Evolutionary conservation across 2,797 vertebrate species (phyloP), one percentile per base, ranked within the genome.

Genomic region (Phoxinus dragarum): DNA sequence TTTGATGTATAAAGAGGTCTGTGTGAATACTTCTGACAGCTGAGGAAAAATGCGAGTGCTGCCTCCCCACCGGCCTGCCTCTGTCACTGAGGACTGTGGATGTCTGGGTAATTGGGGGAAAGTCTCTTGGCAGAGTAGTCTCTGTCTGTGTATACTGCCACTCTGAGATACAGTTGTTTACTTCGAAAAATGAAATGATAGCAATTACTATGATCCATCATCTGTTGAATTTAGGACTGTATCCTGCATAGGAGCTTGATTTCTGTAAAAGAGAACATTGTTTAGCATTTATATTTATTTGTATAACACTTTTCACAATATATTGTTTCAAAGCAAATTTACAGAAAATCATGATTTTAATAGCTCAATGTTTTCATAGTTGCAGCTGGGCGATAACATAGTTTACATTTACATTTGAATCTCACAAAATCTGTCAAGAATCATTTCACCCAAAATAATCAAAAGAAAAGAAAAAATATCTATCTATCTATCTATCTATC

Each of bases 41-140:
- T n/a, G 61, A 36, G 78, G 74, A 69, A 67, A 54, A 44, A 54
- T 19, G 52, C 36, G 59, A 71, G 67, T 73, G 76, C 54, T 23
- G 27, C 19, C 23, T 56, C 66, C 49, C 49, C 75, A 36, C 42
- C 7, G 23, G 75, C 36, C 81, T 74, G 31, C n/a, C 42, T 79
- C 80, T 85, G 61, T 82, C 69, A 75, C 19, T 23, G 75, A 42
- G 49, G 38, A 71, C 81, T 83, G 61, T 76, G 84, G 66, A 69
- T 52, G 52, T 67, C n/a, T 85, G 68, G 52, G 52, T 86, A 88
- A 88, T 78, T 88, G 80, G 86, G 82, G 81, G 44, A 86, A 69
- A 76, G 72, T 47, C 66, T 84, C 34, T 61, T 52, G 34, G 9
- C 69, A 40, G 54, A 17, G 12, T 31, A 27, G 75, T 42, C 14